Evolutionary conservation across 2,797 vertebrate species (phyloP).

Genomic region (Arremon brunneinucha): DNA sequence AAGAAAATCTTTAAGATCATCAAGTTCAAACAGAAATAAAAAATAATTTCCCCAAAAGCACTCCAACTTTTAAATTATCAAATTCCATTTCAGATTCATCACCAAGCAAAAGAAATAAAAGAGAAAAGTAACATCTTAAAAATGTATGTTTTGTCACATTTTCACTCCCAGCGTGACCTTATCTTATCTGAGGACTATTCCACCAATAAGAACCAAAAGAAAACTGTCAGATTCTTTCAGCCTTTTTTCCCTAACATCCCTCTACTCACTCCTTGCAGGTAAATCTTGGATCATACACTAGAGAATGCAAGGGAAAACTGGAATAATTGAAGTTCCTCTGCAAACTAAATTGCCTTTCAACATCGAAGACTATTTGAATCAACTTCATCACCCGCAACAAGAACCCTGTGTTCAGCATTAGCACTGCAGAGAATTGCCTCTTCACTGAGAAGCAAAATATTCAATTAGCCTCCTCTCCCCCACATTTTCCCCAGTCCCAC

Average conservation of each 20-base stretch:
- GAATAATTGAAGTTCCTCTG: background rate
- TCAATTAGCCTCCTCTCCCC: rapidly evolving
- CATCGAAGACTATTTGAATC: background rate
- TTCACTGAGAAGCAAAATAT: background rate
- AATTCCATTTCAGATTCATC: background rate
- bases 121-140: background rate
- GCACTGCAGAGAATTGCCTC: background rate
- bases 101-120: background rate
- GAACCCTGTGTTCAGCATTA: background rate
- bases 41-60: background rate
- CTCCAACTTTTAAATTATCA: background rate
- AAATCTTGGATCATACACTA: background rate
- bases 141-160: background rate
- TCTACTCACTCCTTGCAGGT: background rate
- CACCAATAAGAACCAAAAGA: background rate
- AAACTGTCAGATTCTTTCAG: background rate
- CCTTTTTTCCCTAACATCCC: background rate
- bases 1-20: background rate
- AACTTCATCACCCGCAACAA: background rate
- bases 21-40: background rate
- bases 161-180: background rate
- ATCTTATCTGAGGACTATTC: background rate
- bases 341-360: background rate
- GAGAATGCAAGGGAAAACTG: background rate
- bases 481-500: background rate